A percentile compares a stretch with the other conserved stretches of the same genome.
phyloP scores from a whole-genome alignment of 1,140 invertebrate species.

The Geopemphigus sp. region DNA sequence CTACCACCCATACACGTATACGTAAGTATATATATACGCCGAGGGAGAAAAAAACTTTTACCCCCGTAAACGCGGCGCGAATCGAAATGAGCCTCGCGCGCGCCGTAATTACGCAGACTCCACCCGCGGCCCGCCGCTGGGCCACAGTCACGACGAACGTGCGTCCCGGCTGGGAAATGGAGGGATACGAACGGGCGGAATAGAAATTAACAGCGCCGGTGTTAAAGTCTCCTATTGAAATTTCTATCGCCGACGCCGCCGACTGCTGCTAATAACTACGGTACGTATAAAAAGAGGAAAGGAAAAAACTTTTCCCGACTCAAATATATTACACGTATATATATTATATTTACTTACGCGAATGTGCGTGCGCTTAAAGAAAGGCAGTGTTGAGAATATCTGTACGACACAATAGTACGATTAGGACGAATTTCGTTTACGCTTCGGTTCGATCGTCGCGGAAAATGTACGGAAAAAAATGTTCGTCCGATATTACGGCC shows the following conservation, averaged over 20 bases:
- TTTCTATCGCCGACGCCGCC: conserved; percentile 17
- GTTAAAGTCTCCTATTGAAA: conserved; percentile 10
- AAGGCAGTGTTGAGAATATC: not conserved
- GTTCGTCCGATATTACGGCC: not conserved
- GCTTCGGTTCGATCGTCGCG: not conserved
- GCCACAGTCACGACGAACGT: not conserved
- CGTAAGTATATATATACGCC: not conserved
- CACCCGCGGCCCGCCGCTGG: not conserved
- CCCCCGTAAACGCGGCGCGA: conserved; percentile 24
- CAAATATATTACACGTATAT: too few relatives aligned
- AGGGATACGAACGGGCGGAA: too few relatives aligned
- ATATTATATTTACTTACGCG: too few relatives aligned
- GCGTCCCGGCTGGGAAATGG: not conserved
- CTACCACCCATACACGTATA: not conserved
- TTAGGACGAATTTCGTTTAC: too few relatives aligned
- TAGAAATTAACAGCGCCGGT: too few relatives aligned
- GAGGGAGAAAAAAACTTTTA: conserved; percentile 17
- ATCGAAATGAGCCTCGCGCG: conserved; percentile 32
- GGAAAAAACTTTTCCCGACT: not conserved
- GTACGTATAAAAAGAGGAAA: not conserved
- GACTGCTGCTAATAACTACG: too few relatives aligned
- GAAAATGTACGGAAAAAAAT: not conserved
- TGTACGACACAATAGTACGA: too few relatives aligned
- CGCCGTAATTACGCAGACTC: conserved; percentile 16
- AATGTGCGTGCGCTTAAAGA: not conserved